Percentiles rank a stretch among this genome's conserved stretches.
Evolutionary conservation across 2,797 vertebrate species (phyloP).

Genomic region (Oreochromis grahami): DNA sequence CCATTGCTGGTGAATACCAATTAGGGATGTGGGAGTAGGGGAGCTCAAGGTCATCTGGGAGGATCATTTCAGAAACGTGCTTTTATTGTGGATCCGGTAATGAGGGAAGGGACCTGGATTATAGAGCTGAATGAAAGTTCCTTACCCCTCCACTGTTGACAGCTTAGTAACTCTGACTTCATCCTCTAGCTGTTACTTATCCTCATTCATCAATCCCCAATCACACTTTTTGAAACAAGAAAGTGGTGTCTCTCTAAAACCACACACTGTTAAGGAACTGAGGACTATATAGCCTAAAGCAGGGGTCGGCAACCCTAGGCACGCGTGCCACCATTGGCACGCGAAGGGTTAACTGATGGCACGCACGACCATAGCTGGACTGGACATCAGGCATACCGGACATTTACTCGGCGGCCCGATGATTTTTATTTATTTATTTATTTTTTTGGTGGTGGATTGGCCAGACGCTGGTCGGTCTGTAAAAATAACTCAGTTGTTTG

Average conservation of each 20-base stretch:
- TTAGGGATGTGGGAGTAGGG: slow-evolving; percentile 13
- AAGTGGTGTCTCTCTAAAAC: neutral
- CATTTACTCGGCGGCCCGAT: too few relatives aligned
- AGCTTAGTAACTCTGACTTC: slow-evolving; percentile 19
- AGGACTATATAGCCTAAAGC: neutral
- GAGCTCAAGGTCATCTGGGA: slow-evolving; percentile 61
- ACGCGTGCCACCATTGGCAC: too few relatives aligned
- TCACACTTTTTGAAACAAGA: neutral
- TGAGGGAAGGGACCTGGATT: slow-evolving; percentile 54
- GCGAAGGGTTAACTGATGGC: too few relatives aligned
- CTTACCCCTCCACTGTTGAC: neutral
- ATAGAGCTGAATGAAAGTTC: slow-evolving; percentile 31
- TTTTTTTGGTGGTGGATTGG: too few relatives aligned
- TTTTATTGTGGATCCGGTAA: slow-evolving; percentile 67
- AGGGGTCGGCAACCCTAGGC: too few relatives aligned
- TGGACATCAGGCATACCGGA: too few relatives aligned
- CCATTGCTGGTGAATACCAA: slow-evolving; percentile 60
- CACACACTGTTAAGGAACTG: neutral
- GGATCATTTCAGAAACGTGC: slow-evolving; percentile 45
- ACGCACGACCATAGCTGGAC: too few relatives aligned
- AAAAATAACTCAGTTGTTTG: too few relatives aligned
- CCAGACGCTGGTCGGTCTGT: too few relatives aligned
- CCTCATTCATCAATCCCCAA: neutral
- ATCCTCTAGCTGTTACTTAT: neutral
- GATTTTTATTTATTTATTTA: too few relatives aligned